Evolutionary conservation across 2,797 vertebrate genomes (phyloP).

Genomic region (Emys orbicularis): DNA sequence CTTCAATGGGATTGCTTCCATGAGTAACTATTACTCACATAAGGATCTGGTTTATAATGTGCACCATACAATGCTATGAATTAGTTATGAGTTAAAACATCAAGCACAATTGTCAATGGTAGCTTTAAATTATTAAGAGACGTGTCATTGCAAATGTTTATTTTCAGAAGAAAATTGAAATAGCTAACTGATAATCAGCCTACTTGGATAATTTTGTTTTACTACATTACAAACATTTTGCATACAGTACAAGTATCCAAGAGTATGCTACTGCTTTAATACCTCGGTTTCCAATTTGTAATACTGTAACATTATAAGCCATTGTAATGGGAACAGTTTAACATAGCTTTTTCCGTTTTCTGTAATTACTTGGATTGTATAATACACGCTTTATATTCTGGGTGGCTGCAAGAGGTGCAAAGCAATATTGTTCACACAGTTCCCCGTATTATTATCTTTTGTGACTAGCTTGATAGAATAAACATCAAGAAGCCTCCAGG

Average conservation of each 20-base stretch:
- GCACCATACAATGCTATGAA: background rate
- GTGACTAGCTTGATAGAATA: slow-evolving; percentile 69
- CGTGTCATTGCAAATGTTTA: background rate
- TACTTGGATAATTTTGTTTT: slow-evolving; percentile 13
- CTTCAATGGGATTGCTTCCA: background rate
- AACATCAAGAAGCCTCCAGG: slow-evolving; percentile 54
- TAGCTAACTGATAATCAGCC: background rate
- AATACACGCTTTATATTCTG: background rate
- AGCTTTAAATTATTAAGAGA: slow-evolving; percentile 17
- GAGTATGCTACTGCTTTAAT: background rate
- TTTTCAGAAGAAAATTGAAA: background rate
- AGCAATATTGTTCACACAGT: slow-evolving; percentile 50
- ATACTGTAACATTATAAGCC: background rate
- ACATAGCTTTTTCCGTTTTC: no score
- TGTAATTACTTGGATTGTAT: slow-evolving; percentile 22
- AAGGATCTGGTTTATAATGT: background rate
- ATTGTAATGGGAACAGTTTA: background rate
- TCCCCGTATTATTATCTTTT: slow-evolving; percentile 56
- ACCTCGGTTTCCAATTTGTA: background rate
- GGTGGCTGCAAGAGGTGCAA: slow-evolving; percentile 33
- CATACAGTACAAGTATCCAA: background rate
- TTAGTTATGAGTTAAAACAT: background rate
- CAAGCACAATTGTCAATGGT: background rate
- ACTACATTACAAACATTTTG: slow-evolving; percentile 8
- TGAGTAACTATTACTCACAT: background rate